Conservation (phyloP, 2,888 invertebrate genomes). For the Digitonthophagus gazella region DNA sequence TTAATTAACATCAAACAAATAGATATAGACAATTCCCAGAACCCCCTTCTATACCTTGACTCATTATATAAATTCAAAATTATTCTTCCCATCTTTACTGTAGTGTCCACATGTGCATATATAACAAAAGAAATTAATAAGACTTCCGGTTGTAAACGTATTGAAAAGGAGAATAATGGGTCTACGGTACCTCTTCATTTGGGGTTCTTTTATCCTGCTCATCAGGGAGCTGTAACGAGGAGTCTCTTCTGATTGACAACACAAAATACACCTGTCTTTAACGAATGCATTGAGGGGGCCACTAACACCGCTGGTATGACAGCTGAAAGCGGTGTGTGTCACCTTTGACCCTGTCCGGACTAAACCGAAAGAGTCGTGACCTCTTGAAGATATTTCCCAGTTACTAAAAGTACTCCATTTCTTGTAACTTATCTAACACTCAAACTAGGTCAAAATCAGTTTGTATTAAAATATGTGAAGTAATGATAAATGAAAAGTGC, state of each 20-base stretch:
- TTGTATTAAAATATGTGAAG: too few species aligned
- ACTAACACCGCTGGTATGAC: slow-evolving; percentile 18
- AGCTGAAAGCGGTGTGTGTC: slow-evolving; percentile 23
- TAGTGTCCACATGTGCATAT: neutral
- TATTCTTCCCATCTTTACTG: too few species aligned
- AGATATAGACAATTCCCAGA: too few species aligned
- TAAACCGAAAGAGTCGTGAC: neutral
- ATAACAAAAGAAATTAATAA: neutral
- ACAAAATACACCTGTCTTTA: slow-evolving; percentile 17
- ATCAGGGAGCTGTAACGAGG: slow-evolving; percentile 15
- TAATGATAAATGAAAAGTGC: neutral
- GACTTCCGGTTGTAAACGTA: neutral
- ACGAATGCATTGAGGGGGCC: slow-evolving; percentile 11
- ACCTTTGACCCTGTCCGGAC: slow-evolving; percentile 25
- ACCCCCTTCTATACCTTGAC: too few species aligned
- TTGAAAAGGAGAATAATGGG: neutral
- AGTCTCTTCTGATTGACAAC: slow-evolving; percentile 12
- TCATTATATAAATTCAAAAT: too few species aligned
- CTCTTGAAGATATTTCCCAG: neutral
- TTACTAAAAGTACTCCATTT: neutral
- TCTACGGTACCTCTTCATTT: neutral
- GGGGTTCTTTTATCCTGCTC: slow-evolving; percentile 9
- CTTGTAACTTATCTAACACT: neutral
- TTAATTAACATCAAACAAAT: too few species aligned
- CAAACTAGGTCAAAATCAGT: neutral